phyloP scores from a whole-genome alignment of 1,140 invertebrate genomes.

The Luehdorfia chinensis region DNA sequence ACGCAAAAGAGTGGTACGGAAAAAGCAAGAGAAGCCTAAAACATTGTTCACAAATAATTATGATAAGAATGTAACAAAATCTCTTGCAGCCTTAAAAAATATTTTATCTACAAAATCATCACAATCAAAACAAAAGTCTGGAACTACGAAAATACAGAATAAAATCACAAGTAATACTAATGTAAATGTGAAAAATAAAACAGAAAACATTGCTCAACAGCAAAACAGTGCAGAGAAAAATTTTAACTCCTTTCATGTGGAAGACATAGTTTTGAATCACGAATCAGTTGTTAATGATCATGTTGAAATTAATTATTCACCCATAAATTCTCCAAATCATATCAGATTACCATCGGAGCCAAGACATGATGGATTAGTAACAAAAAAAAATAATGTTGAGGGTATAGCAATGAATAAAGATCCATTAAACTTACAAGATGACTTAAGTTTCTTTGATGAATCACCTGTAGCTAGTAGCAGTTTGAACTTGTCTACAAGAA shows the following conservation, averaged over 20 bases:
- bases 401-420: constrained; percentile 31
- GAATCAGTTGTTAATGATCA: constrained; percentile 33
- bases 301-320: constrained; percentile 56
- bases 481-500: constrained; percentile 55
- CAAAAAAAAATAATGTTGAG: constrained; percentile 8
- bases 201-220: not conserved
- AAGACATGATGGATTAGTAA: not conserved
- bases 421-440: constrained; percentile 51
- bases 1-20: constrained; percentile 38
- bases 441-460: constrained; percentile 68
- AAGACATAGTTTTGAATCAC: constrained; percentile 58
- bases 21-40: constrained; percentile 46
- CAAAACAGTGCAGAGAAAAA: constrained; percentile 24
- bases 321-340: constrained; percentile 45
- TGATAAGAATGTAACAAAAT: constrained; percentile 56
- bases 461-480: constrained; percentile 60
- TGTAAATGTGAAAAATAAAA: not conserved
- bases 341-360: constrained; percentile 17
- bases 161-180: not conserved
- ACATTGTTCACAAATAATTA: constrained; percentile 48
- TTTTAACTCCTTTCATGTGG: constrained; percentile 49
- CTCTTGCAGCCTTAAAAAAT: constrained; percentile 49
- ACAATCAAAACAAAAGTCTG: constrained; percentile 12
- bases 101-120: constrained; percentile 27
- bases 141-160: not conserved